Base-by-base conservation (phyloP, 2,797 vertebrate genomes). In the Toxotes lorentzi region DNA sequence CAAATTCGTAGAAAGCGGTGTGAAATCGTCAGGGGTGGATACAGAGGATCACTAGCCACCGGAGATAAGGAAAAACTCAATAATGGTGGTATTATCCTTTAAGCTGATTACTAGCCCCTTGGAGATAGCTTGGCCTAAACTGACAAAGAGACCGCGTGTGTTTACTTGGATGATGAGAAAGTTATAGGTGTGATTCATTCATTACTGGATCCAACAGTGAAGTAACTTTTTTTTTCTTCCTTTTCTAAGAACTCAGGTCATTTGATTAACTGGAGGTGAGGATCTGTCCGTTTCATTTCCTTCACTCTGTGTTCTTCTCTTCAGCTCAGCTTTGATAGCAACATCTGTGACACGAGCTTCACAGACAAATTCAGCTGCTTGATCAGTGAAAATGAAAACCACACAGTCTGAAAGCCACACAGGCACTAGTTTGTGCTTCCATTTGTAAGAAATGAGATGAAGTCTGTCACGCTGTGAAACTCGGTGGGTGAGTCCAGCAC, bases 81-180 rank as follows among this genome's bases (percentile, higher is more conserved):
- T 89, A 84, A 87, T 78, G 70, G 58, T 16, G 72, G 78, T 71
- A 85, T 90, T 86, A 86, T 90, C 83, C 84, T 84, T 85, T 92
- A 89, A 90, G 83, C 83, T 89, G 89, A 93, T 88, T 89, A 89
- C 62, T 24, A 45, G 72, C 43, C 59, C 59, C 70, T 75, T 51
- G 77, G 77, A 88, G 80, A 88, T 63, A 79, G 64, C 59, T 12
- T 23, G 72, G 59, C 58, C 86, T 82, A 73, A 90, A 85, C 84
- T 80, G 79, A 87, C 85, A 84, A 41, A 79, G 45, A 82, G 79
- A 70, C 50, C 75, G 81, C 32, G 68, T 76, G 77, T 76, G 82
- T 83, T 87, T 84, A 82, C 82, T 78, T 43, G 66, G 53, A 64
- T 65, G 78, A 88, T 70, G 84, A 81, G 70, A 79, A 81, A 76